Evolutionary conservation across 2,113 vertebrate species (phyloP).

Genomic region (Nesogale talazaci): DNA sequence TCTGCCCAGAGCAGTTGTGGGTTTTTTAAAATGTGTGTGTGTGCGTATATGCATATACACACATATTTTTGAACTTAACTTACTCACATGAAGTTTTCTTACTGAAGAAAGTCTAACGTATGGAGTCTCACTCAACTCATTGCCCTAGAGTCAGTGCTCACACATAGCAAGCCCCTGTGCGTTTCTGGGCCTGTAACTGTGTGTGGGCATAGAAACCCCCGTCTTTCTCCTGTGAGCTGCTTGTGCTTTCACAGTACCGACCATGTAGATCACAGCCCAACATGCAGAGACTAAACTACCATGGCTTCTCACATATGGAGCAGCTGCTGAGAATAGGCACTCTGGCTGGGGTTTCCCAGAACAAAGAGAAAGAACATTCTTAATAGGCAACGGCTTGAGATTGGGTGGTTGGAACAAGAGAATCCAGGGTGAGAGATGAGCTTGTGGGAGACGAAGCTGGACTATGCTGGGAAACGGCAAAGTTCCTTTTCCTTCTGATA

Average conservation of each 20-base stretch:
- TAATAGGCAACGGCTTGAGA: background rate
- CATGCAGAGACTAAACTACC: too few relatives aligned
- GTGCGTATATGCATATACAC: too few relatives aligned
- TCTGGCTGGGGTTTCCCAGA: background rate
- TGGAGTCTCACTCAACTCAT: too few relatives aligned
- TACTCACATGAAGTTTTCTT: constrained; percentile 21
- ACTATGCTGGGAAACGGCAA: background rate
- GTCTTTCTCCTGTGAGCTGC: too few relatives aligned
- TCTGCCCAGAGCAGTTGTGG: too few relatives aligned
- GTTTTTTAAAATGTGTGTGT: too few relatives aligned
- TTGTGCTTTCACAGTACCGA: too few relatives aligned
- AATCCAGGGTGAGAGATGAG: background rate
- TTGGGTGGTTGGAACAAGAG: background rate
- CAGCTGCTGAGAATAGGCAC: background rate
- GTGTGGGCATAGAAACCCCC: too few relatives aligned
- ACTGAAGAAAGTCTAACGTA: constrained; percentile 22
- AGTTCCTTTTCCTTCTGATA: background rate
- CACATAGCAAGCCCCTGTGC: too few relatives aligned
- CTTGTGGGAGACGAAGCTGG: background rate
- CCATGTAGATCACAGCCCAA: too few relatives aligned
- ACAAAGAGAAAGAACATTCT: constrained; percentile 13
- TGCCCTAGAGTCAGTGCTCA: too few relatives aligned
- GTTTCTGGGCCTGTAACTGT: too few relatives aligned
- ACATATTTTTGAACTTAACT: background rate
- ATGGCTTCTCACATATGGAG: background rate